Evolutionary conservation across 1,140 invertebrate species (phyloP), one percentile per base, ranked within the genome.

Genomic region (Arion vulgaris): DNA sequence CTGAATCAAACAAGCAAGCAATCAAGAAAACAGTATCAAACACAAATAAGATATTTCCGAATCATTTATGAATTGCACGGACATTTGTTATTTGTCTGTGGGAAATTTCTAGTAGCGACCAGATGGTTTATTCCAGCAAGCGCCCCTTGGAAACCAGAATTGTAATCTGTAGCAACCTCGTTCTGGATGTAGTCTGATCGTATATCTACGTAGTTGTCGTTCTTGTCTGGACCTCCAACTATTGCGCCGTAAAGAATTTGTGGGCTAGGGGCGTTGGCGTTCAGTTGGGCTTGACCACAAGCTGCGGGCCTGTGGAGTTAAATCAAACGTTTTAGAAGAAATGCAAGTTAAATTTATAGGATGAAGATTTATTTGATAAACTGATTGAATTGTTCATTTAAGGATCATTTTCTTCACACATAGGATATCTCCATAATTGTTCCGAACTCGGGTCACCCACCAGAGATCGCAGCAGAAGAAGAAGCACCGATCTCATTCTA

Each of bases 101-200:
- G 81, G 7, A 83, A 53, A 13, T 83, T 83, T 53, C 73, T 57
- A 9, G 62, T 72, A 9, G 74, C 76, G 28, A 62, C 13, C 13
- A 83, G 51, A 41, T 83, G 75, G 28, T 78, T 19, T 13, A 83
- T 76, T 15, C 15, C 77, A 49, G 80, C 80, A 41, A 81, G 38
- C 28, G 80, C 80, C 9, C 82, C 81, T 72, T 91, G 90, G 85
- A 93, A 93, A 1, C 91, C 92, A n/a, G 91, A 90, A 85, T 93
- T 93, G 87, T 93, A 93, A 81, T 93, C 92, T 77, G 83, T 89
- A 15, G 92, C 90, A 0, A 92, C 92, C 85, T 93, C 91, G 76
- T 93, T 93, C 71, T 89, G 87, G 39, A 90, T 85, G 83, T 92
- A 92, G 79, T 93, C 90, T 28, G 86, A 84, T 75, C 91, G 78